Percentiles rank a stretch among this genome's conserved stretches.
Conservation (phyloP, 2,797 vertebrate genomes). For the Sebastes melanostomus region DNA sequence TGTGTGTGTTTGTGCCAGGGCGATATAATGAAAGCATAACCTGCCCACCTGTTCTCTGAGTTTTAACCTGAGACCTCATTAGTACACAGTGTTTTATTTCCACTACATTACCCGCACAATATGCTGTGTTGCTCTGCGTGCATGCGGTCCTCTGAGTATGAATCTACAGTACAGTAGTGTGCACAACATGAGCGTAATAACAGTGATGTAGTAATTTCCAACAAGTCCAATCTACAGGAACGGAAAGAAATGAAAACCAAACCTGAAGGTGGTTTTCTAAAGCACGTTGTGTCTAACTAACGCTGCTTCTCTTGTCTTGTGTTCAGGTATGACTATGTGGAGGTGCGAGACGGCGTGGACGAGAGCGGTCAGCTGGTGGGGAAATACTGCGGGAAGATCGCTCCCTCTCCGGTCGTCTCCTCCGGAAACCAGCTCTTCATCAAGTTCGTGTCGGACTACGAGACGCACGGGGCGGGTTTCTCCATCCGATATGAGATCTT, state of each 20-base stretch:
- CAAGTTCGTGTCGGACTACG: conserved; percentile 98
- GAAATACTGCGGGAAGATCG: conserved; percentile 98
- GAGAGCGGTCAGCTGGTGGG: conserved; percentile 91
- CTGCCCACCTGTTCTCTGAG: conserved; percentile 59
- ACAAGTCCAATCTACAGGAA: not conserved
- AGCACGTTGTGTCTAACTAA: not conserved
- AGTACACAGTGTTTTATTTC: conserved; percentile 64
- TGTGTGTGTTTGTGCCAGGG: conserved; percentile 2
- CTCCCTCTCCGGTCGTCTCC: conserved; percentile 92
- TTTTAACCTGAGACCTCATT: conserved; percentile 72
- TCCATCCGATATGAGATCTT: conserved; percentile 98
- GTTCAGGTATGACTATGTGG: conserved; percentile 95
- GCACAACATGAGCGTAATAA: not conserved
- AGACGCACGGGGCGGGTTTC: conserved; percentile 97
- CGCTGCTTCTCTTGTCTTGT: not conserved
- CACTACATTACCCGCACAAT: conserved; percentile 65
- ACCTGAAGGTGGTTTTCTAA: not conserved
- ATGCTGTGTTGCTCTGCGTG: conserved; percentile 36
- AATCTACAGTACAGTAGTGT: not conserved
- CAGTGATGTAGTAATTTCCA: not conserved
- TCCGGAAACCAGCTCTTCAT: conserved; percentile 94
- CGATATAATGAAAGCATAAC: conserved; percentile 48
- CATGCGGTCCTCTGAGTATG: conserved; percentile 31
- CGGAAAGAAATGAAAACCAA: not conserved
- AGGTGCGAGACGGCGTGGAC: conserved; percentile 93